These are phyloP conservation scores for Danio albolineatus DNA, from an alignment of 2,797 vertebrate species.

Conservation along the genomic window DNA sequence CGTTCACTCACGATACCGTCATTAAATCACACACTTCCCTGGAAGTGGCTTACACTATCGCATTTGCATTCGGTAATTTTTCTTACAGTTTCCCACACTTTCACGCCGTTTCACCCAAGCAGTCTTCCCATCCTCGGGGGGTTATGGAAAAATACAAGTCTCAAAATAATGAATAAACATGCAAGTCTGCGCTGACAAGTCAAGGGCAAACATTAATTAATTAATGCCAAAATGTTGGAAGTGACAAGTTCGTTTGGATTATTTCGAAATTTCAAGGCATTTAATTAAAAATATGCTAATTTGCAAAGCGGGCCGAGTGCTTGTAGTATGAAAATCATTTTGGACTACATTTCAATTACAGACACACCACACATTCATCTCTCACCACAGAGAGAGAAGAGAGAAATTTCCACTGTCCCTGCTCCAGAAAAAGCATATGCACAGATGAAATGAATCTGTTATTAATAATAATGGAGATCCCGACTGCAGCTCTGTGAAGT, in stretches of 20 bases:
- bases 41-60: slow-evolving; percentile 23
- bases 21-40: slow-evolving; percentile 61
- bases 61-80: slow-evolving; percentile 54
- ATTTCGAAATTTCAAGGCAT: slow-evolving; percentile 67
- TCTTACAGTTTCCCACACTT: slow-evolving; percentile 33
- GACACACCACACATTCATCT: slow-evolving; percentile 57
- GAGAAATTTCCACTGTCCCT: slow-evolving; percentile 57
- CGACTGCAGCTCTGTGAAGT: slow-evolving; percentile 47
- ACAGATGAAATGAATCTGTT: slow-evolving; percentile 59
- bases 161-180: slow-evolving; percentile 70
- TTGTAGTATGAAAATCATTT: slow-evolving; percentile 70
- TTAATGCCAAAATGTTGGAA: slow-evolving; percentile 68
- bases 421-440: slow-evolving; percentile 52
- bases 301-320: slow-evolving; percentile 73
- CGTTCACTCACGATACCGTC: slow-evolving; percentile 60
- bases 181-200: slow-evolving; percentile 68
- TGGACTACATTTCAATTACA: slow-evolving; percentile 75
- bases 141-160: slow-evolving; percentile 43
- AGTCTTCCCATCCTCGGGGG: slow-evolving; percentile 38
- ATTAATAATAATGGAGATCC: slow-evolving; percentile 62
- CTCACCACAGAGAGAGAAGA: slow-evolving; percentile 39
- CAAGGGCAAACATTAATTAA: slow-evolving; percentile 72
- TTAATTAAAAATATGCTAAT: slow-evolving; percentile 85
- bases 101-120: slow-evolving; percentile 18
- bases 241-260: slow-evolving; percentile 73